phyloP scores from a whole-genome alignment of 1,140 invertebrate genomes.

The Lepidurus arcticus region DNA sequence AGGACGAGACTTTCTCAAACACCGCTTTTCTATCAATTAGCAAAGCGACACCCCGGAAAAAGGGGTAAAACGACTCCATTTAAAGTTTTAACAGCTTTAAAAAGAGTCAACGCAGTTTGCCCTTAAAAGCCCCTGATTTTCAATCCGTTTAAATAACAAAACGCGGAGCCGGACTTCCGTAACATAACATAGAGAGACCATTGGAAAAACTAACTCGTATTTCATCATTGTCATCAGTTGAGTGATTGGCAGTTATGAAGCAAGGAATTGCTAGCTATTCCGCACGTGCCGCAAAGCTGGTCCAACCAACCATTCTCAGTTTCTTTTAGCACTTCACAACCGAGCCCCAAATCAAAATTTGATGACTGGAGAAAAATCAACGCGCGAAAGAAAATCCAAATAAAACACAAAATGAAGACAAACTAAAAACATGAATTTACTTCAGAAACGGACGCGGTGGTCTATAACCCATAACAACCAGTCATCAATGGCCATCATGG shows the following conservation, averaged over 20 bases:
- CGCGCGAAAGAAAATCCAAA: not conserved
- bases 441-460: not conserved
- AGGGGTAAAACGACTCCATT: slow-evolving; percentile 7
- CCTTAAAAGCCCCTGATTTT: too few relatives aligned
- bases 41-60: slow-evolving; percentile 14
- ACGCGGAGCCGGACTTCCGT: too few relatives aligned
- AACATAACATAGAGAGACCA: not conserved
- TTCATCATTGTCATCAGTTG: slow-evolving; percentile 11
- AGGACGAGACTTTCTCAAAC: not conserved
- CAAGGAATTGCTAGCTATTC: not conserved
- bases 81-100: not conserved
- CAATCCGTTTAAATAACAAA: too few relatives aligned
- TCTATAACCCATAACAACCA: slow-evolving; percentile 12
- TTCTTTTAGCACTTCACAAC: not conserved
- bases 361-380: too few relatives aligned
- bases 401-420: not conserved
- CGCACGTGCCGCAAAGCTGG: not conserved
- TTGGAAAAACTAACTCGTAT: not conserved
- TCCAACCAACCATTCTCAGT: not conserved
- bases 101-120: too few relatives aligned
- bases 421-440: not conserved
- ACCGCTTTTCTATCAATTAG: not conserved
- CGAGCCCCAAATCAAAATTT: too few relatives aligned
- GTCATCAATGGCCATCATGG: slow-evolving; percentile 13
- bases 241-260: not conserved